Base-by-base conservation (phyloP, 2,113 vertebrate genomes). In the Dendropsophus ebraccatus region DNA sequence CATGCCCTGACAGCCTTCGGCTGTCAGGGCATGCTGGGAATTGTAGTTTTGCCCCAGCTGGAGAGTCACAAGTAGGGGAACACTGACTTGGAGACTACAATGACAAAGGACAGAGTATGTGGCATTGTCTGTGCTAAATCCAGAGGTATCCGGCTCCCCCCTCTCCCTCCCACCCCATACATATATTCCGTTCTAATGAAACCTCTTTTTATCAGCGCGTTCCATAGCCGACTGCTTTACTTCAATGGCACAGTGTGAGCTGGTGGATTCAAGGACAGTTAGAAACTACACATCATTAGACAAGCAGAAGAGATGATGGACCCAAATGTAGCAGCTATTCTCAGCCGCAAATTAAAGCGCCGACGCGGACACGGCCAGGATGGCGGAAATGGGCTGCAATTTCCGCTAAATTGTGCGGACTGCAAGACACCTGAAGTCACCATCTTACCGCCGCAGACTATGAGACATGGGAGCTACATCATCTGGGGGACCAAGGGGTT, bases 201-300 rank as follows among this genome's bases (percentile, higher is more conserved):
- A 25, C 41, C 72, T 25, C 72, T 49, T 74, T 49, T 47, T 74
- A 74, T 49, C 72, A 45, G 72, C 16, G 47, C 49, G 30, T 23
- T 70, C 67, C 41, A 77, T 28, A 54, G 45, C 49, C 50, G 47
- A 16, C 47, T 21, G 75, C 75, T 52, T 54, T 21, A 50, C 75
- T 77, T 77, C 75, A 77, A 54, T 54, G 49, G 75, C 75, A 19
- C 75, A 52, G 75, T 77, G 75, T 50, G 75, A 32, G 45, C 17
- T 12, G 8, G 49, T 54, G 75, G 75, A 77, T 74, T 74, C 75
- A 77, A 77, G 75, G 75, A 77, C 75, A 77, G 75, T 50, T 19
- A 77, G 75, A 50, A 30, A 74, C 41, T n/a, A 47, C 72, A 74
- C 72, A 74, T 74, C 72, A 74, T 74, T 74, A 74, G 72, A 70